A percentile compares a stretch with the other conserved stretches of the same genome.
These are phyloP conservation scores for Danio rerio DNA, from an alignment of 2,113 vertebrate species.

Conservation along the genomic window GRCz12tu NC_133188.1:41169501-41170000, in stretches of 20 bases:
- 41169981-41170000: constrained; percentile 22
- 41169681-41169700: constrained; percentile 68
- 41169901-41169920: constrained; percentile 2
- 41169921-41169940: neutral
- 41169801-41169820: constrained; percentile 29
- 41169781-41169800: constrained; percentile 30
- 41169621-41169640: constrained; percentile 63
- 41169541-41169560: constrained; percentile 75
- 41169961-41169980: neutral
- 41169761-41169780: constrained; percentile 42
- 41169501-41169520: constrained; percentile 35
- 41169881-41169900: constrained; percentile 1
- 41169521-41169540: constrained; percentile 63
- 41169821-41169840: neutral
- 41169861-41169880: neutral
- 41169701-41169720: constrained; percentile 57
- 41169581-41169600: constrained; percentile 74
- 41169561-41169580: constrained; percentile 74
- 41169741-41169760: constrained; percentile 22
- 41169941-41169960: constrained; percentile 8
- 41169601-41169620: constrained; percentile 70
- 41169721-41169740: constrained; percentile 47
- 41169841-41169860: constrained; percentile 11
- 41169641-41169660: constrained; percentile 62
- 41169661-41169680: constrained; percentile 59